Conservation (phyloP, 2,113 vertebrate species). For the Cebus imitator region DNA sequence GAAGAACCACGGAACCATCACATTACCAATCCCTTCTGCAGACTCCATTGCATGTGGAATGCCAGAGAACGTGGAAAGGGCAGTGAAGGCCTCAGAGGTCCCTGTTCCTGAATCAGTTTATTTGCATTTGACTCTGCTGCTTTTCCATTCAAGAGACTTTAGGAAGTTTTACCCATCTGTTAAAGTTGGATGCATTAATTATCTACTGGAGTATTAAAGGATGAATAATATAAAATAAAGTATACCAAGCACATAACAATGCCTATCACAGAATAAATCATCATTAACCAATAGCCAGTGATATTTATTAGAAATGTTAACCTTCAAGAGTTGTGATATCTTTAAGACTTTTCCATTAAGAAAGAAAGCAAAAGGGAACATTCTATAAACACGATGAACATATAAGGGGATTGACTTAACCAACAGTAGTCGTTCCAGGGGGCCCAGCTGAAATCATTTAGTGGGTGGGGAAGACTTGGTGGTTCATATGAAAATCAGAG, state of each 20-base stretch:
- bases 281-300: neutral
- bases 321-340: neutral
- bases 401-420: neutral
- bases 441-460: neutral
- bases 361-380: neutral
- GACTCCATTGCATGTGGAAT: accelerated
- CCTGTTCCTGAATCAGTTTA: neutral
- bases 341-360: neutral
- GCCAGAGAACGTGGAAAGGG: accelerated
- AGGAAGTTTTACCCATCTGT: neutral
- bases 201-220: neutral
- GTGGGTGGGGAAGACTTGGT: neutral
- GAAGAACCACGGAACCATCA: neutral
- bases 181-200: neutral
- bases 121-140: neutral
- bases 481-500: neutral
- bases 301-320: neutral
- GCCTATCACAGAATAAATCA: neutral
- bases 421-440: neutral
- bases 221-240: neutral
- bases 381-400: neutral
- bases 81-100: neutral
- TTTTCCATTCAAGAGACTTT: neutral
- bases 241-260: neutral
- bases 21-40: too few species aligned